Evolutionary conservation across 2,888 invertebrate species (phyloP).

Genomic region (Tipula helvola): DNA sequence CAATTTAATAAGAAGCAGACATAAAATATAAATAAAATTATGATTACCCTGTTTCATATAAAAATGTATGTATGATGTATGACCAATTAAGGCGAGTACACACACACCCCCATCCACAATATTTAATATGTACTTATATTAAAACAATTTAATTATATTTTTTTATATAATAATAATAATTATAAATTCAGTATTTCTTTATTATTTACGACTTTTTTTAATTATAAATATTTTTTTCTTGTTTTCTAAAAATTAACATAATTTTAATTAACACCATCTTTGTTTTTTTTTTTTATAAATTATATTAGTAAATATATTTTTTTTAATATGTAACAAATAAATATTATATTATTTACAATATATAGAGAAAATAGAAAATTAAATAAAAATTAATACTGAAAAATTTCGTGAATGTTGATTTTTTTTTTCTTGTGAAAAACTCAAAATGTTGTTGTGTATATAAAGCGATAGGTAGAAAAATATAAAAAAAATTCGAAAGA

Average conservation of each 20-base stretch:
- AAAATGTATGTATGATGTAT: neutral
- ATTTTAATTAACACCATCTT: neutral
- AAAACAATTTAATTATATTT: neutral
- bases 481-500: neutral
- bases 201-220: neutral
- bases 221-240: neutral
- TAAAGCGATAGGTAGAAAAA: neutral
- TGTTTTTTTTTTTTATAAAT: neutral
- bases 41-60: neutral
- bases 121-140: neutral
- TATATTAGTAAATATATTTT: neutral
- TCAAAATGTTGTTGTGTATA: neutral
- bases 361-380: neutral
- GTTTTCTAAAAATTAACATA: neutral
- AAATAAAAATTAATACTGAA: neutral
- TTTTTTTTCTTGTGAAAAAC: neutral
- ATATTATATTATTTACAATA: neutral
- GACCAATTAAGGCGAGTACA: neutral
- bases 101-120: neutral
- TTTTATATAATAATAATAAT: neutral
- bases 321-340: neutral
- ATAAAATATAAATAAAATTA: neutral
- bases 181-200: constrained; percentile 4
- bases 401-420: neutral
- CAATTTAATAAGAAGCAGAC: neutral